Base-by-base conservation (phyloP, 2,797 vertebrate species). In the Myripristis murdjan region DNA sequence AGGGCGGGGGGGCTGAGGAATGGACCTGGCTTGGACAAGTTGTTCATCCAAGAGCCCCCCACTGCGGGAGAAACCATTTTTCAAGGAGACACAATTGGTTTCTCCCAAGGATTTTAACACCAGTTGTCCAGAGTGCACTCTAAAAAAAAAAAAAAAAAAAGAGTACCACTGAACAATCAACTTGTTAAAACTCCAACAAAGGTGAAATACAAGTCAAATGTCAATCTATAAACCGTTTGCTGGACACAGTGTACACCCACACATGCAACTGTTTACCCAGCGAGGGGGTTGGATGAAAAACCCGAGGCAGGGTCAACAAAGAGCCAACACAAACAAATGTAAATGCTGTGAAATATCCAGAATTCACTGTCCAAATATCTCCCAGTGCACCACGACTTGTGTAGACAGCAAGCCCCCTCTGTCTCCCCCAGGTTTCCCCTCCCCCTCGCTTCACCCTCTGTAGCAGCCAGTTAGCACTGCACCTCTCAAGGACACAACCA, bases 401-500 rank as follows among this genome's bases (percentile, higher is more conserved):
- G 74, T 51, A 49, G 46, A 69, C 70, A 77, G 64, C 57, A 46
- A 63, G 75, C 66, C 77, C 73, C 49, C 60, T 39, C 52, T 9
- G 16, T 82, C 85, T 82, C 80, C 78, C 72, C 85, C 83, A 91
- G 86, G 81, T 84, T 79, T 75, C 81, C 88, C 85, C 79, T 80
- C 84, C 87, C 85, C 83, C 76, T 72, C 64, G 3, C 60, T 74
- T 57, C 73, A 63, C 85, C 86, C 85, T 64, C 73, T 81, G 70
- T 82, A 87, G 84, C 86, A 88, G 82, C 70, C 73, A 60, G 82
- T 84, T 89, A 89, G 90, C 89, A 77, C 77, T 84, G 84, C 74
- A 89, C 85, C 86, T 91, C 87, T 92, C 91, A 93, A 92, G 91
- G 90, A 91, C 91, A 91, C 70, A 82, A 84, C 73, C 69, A 78